These are phyloP conservation scores for Pelodiscus sinensis DNA, from an alignment of 2,113 vertebrate species.

Conservation along the genomic window DNA sequence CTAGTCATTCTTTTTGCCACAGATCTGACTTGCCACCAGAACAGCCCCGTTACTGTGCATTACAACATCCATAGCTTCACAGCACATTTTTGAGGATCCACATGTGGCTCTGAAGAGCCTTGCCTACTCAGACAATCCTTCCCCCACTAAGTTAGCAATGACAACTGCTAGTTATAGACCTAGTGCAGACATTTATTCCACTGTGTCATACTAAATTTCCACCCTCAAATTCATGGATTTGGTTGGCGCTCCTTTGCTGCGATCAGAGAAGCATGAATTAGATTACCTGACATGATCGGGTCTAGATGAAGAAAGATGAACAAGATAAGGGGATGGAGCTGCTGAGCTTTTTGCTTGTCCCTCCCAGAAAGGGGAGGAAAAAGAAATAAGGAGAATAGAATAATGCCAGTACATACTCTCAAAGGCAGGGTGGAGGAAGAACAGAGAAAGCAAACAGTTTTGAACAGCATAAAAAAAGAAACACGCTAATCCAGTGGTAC, in stretches of 20 bases:
- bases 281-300: fast-evolving
- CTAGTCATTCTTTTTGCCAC: not conserved
- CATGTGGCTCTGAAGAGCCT: not conserved
- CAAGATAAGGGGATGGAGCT: not conserved
- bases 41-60: not conserved
- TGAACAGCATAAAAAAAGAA: fast-evolving
- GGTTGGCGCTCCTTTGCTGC: not conserved
- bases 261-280: not conserved
- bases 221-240: not conserved
- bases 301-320: not conserved
- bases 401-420: not conserved
- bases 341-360: not conserved
- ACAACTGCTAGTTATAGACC: not conserved
- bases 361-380: not conserved
- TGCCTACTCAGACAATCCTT: not conserved
- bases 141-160: not conserved
- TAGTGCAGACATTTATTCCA: not conserved
- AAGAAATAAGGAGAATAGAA: not conserved
- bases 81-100: not conserved
- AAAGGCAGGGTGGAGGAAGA: not conserved
- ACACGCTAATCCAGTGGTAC: not conserved
- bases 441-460: not conserved
- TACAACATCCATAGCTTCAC: not conserved
- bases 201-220: not conserved
- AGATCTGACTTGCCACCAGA: not conserved